Base-by-base conservation (phyloP, 2,797 vertebrate genomes). In the Capromys pilorides region DNA sequence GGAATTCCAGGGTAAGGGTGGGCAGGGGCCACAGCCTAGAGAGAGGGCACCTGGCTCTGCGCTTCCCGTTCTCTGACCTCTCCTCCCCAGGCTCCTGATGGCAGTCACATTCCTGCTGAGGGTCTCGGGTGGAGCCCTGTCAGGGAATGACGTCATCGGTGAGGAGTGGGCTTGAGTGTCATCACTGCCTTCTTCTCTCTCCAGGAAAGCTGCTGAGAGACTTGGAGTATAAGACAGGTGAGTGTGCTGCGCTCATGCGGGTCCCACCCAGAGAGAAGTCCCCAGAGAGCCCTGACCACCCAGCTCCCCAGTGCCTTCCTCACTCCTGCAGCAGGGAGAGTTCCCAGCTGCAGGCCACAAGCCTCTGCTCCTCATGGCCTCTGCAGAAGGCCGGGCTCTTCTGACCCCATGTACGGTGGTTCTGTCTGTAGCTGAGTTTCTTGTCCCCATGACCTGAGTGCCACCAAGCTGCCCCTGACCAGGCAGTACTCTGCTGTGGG, bases 211-310 rank as follows among this genome's bases (percentile, higher is more conserved):
- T 97, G 89, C 92, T 97, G 28, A 97, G 96, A 93, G 97, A 97
- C 79, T 87, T 97, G 94, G 97, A 97, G 45, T 97, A 97, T 81
- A 96, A 96, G 71, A 97, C 95, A 1, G 97, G 97, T 97, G 64
- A 96, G 96, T 93, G 22, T 94, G 33, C 6, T 19, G 24, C 51
- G 6, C 10, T 14, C 71, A 36, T 67, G 57, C 51, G 73, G 12
- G 64, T 57, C 51, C 45, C 13, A 9, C 28, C 86, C n/a, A n/a
- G 36, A 69, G 54, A 57, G 26, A 64, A 62, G 28, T 39, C 19
- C 57, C n/a, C 49, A 3, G 4, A 16, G 96, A n/a, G 0, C 13
- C 21, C 39, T 36, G n/a, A 9, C 41, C 26, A 49, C 33, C 4
- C 39, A 19, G 12, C 6, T 16, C 62, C 59, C 16, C 6, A 45